A percentile compares a stretch with the other conserved stretches of the same genome.
phyloP scores from a whole-genome alignment of 2,888 invertebrate genomes.

The Dendrolimus houi region DNA sequence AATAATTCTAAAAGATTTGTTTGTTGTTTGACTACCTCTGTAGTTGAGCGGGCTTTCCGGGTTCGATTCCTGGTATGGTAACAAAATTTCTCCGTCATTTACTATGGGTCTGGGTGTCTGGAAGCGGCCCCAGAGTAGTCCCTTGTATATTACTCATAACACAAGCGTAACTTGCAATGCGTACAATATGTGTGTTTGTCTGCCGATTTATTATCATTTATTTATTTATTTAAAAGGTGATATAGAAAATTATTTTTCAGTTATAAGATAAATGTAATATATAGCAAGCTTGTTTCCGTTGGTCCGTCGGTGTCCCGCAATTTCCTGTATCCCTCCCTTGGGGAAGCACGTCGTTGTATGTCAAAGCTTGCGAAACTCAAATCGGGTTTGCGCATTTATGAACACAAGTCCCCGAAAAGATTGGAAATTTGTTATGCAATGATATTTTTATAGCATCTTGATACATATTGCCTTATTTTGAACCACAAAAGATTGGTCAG shows the following conservation, averaged over 20 bases:
- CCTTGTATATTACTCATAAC: too few species aligned
- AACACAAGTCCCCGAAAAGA: neutral
- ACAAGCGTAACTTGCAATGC: too few species aligned
- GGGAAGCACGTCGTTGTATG: neutral
- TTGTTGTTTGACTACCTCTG: too few species aligned
- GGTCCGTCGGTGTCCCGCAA: neutral
- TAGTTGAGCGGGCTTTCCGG: too few species aligned
- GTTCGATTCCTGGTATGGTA: too few species aligned
- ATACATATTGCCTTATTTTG: neutral
- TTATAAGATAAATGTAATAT: neutral
- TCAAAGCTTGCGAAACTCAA: neutral
- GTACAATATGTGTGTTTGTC: too few species aligned
- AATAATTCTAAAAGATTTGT: too few species aligned
- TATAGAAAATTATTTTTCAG: neutral
- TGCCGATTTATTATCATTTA: too few species aligned
- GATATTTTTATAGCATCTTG: neutral
- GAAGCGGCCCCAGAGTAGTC: too few species aligned
- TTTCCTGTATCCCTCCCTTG: neutral
- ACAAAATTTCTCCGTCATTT: too few species aligned
- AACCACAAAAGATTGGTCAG: neutral
- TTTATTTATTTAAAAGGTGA: too few species aligned
- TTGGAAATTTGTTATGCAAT: neutral
- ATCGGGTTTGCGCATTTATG: neutral
- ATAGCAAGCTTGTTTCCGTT: neutral
- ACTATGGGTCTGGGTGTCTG: too few species aligned